Evolutionary conservation across 2,113 vertebrate genomes (phyloP).

Genomic region (Ondatra zibethicus): DNA sequence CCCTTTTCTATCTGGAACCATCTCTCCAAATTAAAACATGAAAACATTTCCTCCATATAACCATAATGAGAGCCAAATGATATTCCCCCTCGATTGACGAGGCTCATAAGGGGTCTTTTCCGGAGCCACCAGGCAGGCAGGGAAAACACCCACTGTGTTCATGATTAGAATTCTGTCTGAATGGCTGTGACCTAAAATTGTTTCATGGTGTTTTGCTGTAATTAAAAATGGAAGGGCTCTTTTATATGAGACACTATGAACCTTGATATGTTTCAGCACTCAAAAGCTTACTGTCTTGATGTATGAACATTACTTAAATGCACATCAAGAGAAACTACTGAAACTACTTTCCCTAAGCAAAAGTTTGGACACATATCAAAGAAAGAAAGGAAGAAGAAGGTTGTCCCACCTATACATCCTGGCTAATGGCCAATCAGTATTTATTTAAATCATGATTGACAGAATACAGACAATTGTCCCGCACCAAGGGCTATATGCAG

Average conservation of each 20-base stretch:
- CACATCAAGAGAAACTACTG: conserved; percentile 27
- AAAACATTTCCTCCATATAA: conserved; percentile 72
- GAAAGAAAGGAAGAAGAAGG: no score
- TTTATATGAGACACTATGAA: conserved; percentile 63
- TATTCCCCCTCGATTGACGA: conserved; percentile 69
- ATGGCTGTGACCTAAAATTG: conserved; percentile 72
- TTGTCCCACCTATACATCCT: no score
- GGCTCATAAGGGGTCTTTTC: conserved; percentile 72
- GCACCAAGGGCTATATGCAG: neutral
- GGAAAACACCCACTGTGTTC: conserved; percentile 72
- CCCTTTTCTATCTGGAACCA: conserved; percentile 66
- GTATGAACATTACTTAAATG: conserved; percentile 38
- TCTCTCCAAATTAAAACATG: conserved; percentile 78
- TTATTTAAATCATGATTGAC: no score
- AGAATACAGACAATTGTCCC: no score
- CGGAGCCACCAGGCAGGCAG: conserved; percentile 40
- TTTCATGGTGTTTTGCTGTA: conserved; percentile 71
- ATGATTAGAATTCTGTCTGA: conserved; percentile 68
- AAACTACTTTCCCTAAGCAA: conserved; percentile 61
- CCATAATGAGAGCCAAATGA: conserved; percentile 68
- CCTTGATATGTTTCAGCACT: conserved; percentile 50
- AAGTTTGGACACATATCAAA: neutral
- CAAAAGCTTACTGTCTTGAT: conserved; percentile 36
- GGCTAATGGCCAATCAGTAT: no score
- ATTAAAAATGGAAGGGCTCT: conserved; percentile 77